These are phyloP conservation scores for Trichogramma dendrolimi DNA, from an alignment of 2,888 invertebrate species.

Conservation along the genomic window DNA sequence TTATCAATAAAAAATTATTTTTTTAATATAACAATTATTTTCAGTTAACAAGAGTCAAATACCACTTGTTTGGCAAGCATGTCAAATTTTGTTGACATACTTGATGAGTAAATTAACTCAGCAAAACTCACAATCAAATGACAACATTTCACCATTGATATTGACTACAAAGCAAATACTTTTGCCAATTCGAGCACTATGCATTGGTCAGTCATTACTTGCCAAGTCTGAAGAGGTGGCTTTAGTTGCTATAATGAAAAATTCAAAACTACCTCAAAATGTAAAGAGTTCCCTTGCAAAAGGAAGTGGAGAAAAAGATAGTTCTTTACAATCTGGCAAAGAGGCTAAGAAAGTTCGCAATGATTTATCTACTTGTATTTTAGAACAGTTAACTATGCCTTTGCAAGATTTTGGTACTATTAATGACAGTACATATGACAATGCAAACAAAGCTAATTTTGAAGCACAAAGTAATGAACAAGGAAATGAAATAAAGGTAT, in stretches of 20 bases:
- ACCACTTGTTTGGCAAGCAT: conserved; percentile 65
- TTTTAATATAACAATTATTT: conserved; percentile 1
- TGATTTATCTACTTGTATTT: conserved; percentile 68
- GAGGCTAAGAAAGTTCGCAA: conserved; percentile 61
- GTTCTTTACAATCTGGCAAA: conserved; percentile 55
- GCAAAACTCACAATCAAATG: conserved; percentile 42
- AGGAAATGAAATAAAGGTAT: conserved; percentile 54
- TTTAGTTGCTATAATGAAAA: conserved; percentile 73
- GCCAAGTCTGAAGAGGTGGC: conserved; percentile 73
- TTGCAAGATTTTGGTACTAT: conserved; percentile 56
- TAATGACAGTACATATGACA: conserved; percentile 53
- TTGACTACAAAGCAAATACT: conserved; percentile 58
- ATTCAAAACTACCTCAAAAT: conserved; percentile 59
- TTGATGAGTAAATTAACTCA: conserved; percentile 55
- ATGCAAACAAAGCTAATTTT: conserved; percentile 51
- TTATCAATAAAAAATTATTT: not conserved
- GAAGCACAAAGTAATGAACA: conserved; percentile 46
- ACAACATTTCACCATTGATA: conserved; percentile 43
- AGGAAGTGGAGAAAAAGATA: conserved; percentile 56
- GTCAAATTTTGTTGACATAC: conserved; percentile 65
- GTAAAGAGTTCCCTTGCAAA: conserved; percentile 53
- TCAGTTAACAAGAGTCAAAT: conserved; percentile 68
- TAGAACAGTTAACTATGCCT: conserved; percentile 70
- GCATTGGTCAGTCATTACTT: conserved; percentile 66
- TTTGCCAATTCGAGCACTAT: conserved; percentile 68